These are phyloP conservation scores for Tichodroma muraria DNA, from an alignment of 2,113 vertebrate species.

Conservation along the genomic window DNA sequence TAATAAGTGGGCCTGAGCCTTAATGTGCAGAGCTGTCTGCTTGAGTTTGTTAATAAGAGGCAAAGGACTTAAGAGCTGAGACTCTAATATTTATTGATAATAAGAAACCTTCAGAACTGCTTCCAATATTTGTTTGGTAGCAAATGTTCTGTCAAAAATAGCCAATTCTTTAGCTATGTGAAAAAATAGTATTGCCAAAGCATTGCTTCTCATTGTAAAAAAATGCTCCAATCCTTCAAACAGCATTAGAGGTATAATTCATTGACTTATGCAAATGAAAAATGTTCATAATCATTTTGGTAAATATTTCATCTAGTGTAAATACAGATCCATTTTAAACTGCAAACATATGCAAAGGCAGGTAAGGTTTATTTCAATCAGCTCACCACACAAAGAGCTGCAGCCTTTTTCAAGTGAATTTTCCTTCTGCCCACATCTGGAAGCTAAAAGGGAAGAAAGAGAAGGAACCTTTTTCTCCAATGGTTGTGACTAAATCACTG, in stretches of 20 bases:
- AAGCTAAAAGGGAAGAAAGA: neutral
- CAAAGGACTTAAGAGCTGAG: neutral
- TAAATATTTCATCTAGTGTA: slow-evolving; percentile 38
- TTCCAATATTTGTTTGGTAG: neutral
- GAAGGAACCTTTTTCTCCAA: neutral
- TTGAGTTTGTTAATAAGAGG: neutral
- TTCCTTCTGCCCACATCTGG: neutral
- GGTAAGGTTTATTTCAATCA: neutral
- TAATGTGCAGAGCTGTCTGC: neutral
- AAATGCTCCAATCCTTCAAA: neutral
- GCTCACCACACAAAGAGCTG: neutral
- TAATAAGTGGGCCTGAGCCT: neutral
- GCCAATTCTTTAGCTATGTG: neutral
- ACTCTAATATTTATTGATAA: neutral
- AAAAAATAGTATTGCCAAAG: neutral
- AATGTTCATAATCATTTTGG: neutral
- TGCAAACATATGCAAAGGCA: neutral
- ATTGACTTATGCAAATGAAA: slow-evolving; percentile 24
- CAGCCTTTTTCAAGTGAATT: neutral
- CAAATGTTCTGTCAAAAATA: neutral
- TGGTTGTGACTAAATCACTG: neutral
- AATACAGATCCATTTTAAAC: slow-evolving; percentile 4
- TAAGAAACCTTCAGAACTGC: neutral
- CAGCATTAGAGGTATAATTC: neutral
- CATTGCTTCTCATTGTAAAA: neutral